Percentiles rank a stretch among this genome's conserved stretches.
These are phyloP conservation scores for Meloidogyne floridensis DNA, from an alignment of 1,140 invertebrate species.

Conservation along the genomic window DNA sequence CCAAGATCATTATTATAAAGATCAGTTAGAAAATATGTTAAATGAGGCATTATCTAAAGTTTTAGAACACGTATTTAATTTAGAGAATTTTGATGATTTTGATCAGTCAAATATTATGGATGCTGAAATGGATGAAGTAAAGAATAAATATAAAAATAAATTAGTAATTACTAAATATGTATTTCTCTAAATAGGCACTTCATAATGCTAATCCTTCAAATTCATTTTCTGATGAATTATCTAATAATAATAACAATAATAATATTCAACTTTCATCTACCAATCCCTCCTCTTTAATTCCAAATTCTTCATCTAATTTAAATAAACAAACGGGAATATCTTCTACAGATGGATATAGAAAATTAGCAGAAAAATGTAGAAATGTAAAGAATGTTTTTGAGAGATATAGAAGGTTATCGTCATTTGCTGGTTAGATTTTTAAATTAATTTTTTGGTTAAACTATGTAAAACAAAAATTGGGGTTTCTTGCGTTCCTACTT, in stretches of 20 bases:
- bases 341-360: constrained; percentile 1
- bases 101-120: constrained; percentile 27
- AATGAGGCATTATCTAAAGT: neutral
- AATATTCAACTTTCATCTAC: neutral
- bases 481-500: no score
- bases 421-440: neutral
- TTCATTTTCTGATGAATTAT: neutral
- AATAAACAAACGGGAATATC: neutral
- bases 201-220: neutral
- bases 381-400: neutral
- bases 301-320: neutral
- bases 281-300: neutral
- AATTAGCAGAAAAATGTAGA: neutral
- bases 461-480: no score
- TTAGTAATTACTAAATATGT: neutral
- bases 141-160: neutral
- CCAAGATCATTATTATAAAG: neutral
- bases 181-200: neutral
- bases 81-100: constrained; percentile 26
- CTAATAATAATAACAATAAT: neutral
- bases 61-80: constrained; percentile 20
- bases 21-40: neutral
- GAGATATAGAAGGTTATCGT: neutral
- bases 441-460: neutral
- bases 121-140: constrained; percentile 11